Evolutionary conservation across 2,888 invertebrate genomes (phyloP), one percentile per base, ranked within the genome.

Genomic region (Cheilosia grossa): DNA sequence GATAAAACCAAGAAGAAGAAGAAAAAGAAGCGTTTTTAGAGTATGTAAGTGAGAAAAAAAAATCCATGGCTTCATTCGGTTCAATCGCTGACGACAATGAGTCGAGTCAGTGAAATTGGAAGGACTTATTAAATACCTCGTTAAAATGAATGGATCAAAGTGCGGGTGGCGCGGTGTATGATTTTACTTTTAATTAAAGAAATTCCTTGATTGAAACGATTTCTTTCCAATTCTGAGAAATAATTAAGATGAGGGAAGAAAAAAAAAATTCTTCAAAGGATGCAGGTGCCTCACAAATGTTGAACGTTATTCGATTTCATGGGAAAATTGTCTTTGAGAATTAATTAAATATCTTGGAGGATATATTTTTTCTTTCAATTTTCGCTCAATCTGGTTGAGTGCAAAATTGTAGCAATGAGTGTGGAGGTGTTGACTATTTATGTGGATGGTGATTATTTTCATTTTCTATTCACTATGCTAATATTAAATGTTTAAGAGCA

Each of bases 91-190:
- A 47, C 44, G 56, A 47, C 30, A 69, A 33, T 33, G 59, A 49
- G 40, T 59, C 59, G 7, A 51, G 17, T 58, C 64, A 67, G 40
- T 67, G 40, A 54, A 61, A 30, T 61, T 21, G 13, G 21, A 67
- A 61, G 61, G 47, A 66, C 53, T 67, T 73, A 67, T 61, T 69
- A 63, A 69, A 74, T 69, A 56, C 61, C 51, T 81, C 73, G 40
- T 66, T 59, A 44, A 61, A 56, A 63, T 58, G 54, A 74, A 72
- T 67, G 33, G 56, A 74, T 74, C 19, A 63, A 56, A 61, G 54
- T 33, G 15, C 49, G 19, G 24, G 10, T 13, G 17, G 27, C 17
- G n/a, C 13, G 2, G 51, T 27, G 6, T 21, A 19, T 58, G 70
- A 37, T 24, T n/a, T 49, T 59, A 37, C 10, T 70, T 58, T 70